These are phyloP conservation scores for Drosophila grimshawi DNA, from an alignment of 1,140 invertebrate genomes.

Conservation along the genomic window DNA sequence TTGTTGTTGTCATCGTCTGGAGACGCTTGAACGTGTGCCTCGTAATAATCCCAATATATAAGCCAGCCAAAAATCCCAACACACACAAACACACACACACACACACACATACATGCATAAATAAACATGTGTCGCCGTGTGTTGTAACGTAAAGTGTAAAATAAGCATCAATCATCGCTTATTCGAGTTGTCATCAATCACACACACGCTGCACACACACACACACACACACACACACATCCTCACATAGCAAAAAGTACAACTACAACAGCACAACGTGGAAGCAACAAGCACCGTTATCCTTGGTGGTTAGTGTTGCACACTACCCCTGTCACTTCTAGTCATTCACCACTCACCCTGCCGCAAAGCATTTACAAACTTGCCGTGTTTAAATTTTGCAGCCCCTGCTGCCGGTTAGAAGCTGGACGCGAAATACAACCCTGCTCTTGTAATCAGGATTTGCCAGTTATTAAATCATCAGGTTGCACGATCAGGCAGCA, in stretches of 20 bases:
- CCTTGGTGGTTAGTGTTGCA: slow-evolving; percentile 60
- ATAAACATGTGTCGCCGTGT: slow-evolving; percentile 80
- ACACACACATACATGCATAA: slow-evolving; percentile 50
- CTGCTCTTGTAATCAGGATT: slow-evolving; percentile 54
- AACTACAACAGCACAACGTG: slow-evolving; percentile 10
- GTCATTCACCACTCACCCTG: too few relatives aligned
- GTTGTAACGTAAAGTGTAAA: slow-evolving; percentile 81
- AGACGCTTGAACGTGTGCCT: slow-evolving; percentile 78
- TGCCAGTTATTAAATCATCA: slow-evolving; percentile 77
- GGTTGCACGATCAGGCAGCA: slow-evolving; percentile 67
- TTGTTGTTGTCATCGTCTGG: slow-evolving; percentile 54
- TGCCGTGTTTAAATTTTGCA: slow-evolving; percentile 45
- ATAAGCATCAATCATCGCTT: slow-evolving; percentile 84
- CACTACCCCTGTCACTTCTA: background rate
- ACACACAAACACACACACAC: slow-evolving; percentile 26
- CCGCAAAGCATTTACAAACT: slow-evolving; percentile 23
- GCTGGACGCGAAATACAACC: background rate
- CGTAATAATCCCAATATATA: slow-evolving; percentile 68
- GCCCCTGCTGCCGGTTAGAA: slow-evolving; percentile 25
- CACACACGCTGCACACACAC: slow-evolving; percentile 69
- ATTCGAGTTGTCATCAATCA: slow-evolving; percentile 84
- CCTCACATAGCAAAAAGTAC: slow-evolving; percentile 35
- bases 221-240: slow-evolving; percentile 35
- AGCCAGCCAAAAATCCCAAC: slow-evolving; percentile 31
- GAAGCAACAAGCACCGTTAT: slow-evolving; percentile 53